Conservation (phyloP, 2,888 invertebrate genomes). For the Lutraria lutraria region DNA sequence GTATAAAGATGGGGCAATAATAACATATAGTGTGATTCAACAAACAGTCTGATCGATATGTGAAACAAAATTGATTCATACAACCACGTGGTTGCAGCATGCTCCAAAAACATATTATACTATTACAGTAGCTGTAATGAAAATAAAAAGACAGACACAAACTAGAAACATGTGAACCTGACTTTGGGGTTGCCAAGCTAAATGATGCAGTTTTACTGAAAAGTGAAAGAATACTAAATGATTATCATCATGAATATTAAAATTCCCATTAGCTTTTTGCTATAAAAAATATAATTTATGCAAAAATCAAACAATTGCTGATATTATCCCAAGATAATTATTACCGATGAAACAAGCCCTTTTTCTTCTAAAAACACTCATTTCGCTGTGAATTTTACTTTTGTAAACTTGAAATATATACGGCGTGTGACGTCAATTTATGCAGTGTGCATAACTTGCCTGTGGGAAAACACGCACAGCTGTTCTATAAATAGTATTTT, state of each 20-base stretch:
- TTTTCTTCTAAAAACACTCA: no score
- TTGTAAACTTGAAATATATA: no score
- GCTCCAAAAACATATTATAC: neutral
- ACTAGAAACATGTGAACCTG: neutral
- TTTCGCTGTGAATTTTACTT: no score
- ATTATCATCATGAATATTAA: neutral
- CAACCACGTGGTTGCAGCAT: conserved; percentile 15
- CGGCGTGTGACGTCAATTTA: no score
- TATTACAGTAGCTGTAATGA: neutral
- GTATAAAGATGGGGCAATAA: neutral
- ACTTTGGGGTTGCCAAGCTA: neutral
- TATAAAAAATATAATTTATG: neutral
- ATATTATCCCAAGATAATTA: no score
- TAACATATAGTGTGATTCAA: conserved; percentile 19
- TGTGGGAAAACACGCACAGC: no score
- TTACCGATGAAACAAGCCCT: no score
- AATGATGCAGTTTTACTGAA: neutral
- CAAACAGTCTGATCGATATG: conserved; percentile 17
- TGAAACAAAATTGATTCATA: conserved; percentile 23
- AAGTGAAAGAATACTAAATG: neutral
- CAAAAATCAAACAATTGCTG: no score
- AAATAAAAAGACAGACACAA: neutral
- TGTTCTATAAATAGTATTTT: no score
- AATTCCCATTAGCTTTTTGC: neutral
- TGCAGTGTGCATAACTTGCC: no score